Conservation (phyloP, 2,113 vertebrate species). For the Coptodon bakossiorum region DNA sequence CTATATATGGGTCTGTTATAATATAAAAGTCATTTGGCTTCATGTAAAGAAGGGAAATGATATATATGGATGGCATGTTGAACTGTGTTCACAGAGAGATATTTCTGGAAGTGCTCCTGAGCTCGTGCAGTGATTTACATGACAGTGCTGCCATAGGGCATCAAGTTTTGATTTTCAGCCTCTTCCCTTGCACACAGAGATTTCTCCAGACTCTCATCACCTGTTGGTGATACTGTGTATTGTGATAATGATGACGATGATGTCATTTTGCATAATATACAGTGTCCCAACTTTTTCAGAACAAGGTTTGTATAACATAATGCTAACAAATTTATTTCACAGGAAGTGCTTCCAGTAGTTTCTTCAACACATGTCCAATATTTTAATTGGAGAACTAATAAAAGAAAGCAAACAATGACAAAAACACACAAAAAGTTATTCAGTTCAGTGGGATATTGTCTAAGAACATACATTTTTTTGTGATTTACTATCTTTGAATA, state of each 20-base stretch:
- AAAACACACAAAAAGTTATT: neutral
- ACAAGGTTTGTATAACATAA: neutral
- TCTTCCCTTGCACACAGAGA: neutral
- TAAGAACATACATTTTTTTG: neutral
- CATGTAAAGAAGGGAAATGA: neutral
- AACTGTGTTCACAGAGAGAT: neutral
- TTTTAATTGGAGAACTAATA: neutral
- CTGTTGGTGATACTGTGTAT: neutral
- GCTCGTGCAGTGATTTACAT: neutral
- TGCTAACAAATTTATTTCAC: neutral
- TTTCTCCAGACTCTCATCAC: neutral
- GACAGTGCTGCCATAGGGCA: neutral
- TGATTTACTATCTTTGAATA: neutral
- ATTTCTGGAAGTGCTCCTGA: neutral
- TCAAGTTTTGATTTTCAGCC: neutral
- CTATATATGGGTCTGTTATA: neutral
- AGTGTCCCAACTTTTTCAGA: neutral
- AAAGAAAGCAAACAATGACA: neutral
- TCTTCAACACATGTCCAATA: neutral
- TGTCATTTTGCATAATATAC: neutral
- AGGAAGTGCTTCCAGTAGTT: neutral
- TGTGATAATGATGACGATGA: neutral
- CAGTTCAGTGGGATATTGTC: neutral
- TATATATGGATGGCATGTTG: neutral
- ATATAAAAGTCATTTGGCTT: neutral